Evolutionary conservation across 2,797 vertebrate genomes (phyloP).

Genomic region (Sorex maritimensis): DNA sequence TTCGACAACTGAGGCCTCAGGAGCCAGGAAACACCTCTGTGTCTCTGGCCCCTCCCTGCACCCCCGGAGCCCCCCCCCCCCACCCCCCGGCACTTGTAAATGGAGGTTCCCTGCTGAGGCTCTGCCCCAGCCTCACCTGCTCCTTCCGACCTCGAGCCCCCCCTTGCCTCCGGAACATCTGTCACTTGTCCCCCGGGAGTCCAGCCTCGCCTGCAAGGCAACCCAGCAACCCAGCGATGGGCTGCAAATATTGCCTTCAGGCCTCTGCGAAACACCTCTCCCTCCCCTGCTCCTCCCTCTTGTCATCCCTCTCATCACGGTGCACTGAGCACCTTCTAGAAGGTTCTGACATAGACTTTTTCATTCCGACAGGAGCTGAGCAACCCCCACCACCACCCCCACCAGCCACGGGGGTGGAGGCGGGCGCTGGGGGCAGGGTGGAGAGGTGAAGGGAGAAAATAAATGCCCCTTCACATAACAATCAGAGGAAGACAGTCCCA

Average conservation of each 20-base stretch:
- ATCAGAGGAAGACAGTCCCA: slow-evolving; percentile 88
- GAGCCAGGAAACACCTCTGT: not conserved
- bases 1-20: not conserved
- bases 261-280: not conserved
- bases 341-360: slow-evolving; percentile 77
- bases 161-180: slow-evolving; percentile 57
- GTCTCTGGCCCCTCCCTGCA: not conserved
- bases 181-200: slow-evolving; percentile 59
- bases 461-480: slow-evolving; percentile 87
- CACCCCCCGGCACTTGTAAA: slow-evolving; percentile 30
- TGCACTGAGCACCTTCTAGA: slow-evolving; percentile 58
- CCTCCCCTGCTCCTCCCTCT: not conserved
- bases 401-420: too few relatives aligned
- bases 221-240: not conserved
- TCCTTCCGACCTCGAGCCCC: not conserved
- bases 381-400: too few relatives aligned
- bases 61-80: not conserved
- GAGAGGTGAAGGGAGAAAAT: slow-evolving; percentile 83
- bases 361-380: slow-evolving; percentile 84
- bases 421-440: too few relatives aligned
- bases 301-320: slow-evolving; percentile 58
- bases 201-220: rapidly evolving
- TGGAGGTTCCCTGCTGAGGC: slow-evolving; percentile 67
- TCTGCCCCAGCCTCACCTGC: not conserved
- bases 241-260: slow-evolving; percentile 70